These are phyloP conservation scores for Euglossa dilemma DNA, from an alignment of 1,140 invertebrate species.

Conservation along the genomic window DNA sequence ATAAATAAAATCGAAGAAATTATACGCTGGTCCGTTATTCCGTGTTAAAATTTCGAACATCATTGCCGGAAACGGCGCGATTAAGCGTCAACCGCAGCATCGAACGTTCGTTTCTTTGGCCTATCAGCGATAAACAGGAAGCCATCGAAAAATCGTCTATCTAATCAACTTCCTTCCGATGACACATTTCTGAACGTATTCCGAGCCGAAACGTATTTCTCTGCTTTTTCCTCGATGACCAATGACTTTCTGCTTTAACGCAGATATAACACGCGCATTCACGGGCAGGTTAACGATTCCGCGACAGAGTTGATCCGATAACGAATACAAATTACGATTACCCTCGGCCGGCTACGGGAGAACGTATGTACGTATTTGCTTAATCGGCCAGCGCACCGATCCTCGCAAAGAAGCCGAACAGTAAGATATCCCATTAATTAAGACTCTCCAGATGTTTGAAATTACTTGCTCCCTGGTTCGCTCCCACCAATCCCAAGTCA, in stretches of 20 bases:
- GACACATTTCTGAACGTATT: neutral
- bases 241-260: neutral
- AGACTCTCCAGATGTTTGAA: slow-evolving; percentile 80
- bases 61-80: slow-evolving; percentile 15
- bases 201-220: neutral
- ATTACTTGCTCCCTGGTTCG: slow-evolving; percentile 76
- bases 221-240: neutral
- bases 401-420: slow-evolving; percentile 71
- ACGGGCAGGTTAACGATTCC: neutral
- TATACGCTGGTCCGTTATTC: neutral
- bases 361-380: slow-evolving; percentile 75
- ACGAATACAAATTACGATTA: slow-evolving; percentile 73
- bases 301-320: slow-evolving; percentile 28
- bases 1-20: too few species aligned
- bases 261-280: neutral
- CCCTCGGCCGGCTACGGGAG: slow-evolving; percentile 59
- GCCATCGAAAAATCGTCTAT: slow-evolving; percentile 33
- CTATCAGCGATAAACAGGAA: slow-evolving; percentile 25
- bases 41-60: neutral
- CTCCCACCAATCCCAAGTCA: slow-evolving; percentile 62
- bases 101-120: slow-evolving; percentile 3
- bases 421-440: slow-evolving; percentile 80
- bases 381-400: slow-evolving; percentile 72
- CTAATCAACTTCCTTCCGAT: slow-evolving; percentile 38
- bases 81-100: neutral